Conservation (phyloP, 2,113 vertebrate genomes). For the Tinamus guttatus region DNA sequence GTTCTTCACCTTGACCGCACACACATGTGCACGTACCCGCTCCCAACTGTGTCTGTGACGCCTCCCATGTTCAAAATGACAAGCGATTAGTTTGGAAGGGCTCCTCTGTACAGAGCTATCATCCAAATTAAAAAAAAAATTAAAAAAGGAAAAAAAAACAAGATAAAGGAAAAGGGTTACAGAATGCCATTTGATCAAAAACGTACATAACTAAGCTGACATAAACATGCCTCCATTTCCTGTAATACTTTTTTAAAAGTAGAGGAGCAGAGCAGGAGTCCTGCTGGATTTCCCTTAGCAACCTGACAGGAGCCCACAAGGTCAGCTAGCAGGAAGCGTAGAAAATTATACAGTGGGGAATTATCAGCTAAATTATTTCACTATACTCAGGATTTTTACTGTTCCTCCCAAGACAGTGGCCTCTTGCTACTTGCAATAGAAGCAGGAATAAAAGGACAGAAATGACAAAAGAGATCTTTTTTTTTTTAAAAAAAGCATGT, state of each 20-base stretch:
- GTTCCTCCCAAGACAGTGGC: slow-evolving; percentile 81
- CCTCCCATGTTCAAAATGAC: slow-evolving; percentile 45
- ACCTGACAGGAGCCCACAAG: slow-evolving; percentile 86
- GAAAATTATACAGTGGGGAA: slow-evolving; percentile 86
- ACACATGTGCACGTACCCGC: fast-evolving
- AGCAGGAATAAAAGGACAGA: slow-evolving; percentile 80
- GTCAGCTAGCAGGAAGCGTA: slow-evolving; percentile 85
- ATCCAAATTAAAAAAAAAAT: not conserved
- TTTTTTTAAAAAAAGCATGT: slow-evolving; percentile 27
- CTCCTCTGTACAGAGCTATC: slow-evolving; percentile 24
- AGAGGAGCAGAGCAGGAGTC: slow-evolving; percentile 77
- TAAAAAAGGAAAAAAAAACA: not conserved
- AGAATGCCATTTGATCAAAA: slow-evolving; percentile 67
- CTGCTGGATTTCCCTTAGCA: slow-evolving; percentile 86
- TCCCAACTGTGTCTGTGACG: slow-evolving; percentile 32
- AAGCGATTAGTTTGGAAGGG: slow-evolving; percentile 47
- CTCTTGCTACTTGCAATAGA: slow-evolving; percentile 81
- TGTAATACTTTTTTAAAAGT: slow-evolving; percentile 79
- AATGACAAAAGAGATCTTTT: slow-evolving; percentile 74
- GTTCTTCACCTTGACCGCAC: not conserved
- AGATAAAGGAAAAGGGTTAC: not conserved
- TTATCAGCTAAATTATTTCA: slow-evolving; percentile 89
- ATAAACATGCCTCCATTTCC: slow-evolving; percentile 72
- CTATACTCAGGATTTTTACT: slow-evolving; percentile 84
- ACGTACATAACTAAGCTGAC: slow-evolving; percentile 68